These are phyloP conservation scores for Acanthornis magna DNA, from an alignment of 2,797 vertebrate species.

Conservation along the genomic window DNA sequence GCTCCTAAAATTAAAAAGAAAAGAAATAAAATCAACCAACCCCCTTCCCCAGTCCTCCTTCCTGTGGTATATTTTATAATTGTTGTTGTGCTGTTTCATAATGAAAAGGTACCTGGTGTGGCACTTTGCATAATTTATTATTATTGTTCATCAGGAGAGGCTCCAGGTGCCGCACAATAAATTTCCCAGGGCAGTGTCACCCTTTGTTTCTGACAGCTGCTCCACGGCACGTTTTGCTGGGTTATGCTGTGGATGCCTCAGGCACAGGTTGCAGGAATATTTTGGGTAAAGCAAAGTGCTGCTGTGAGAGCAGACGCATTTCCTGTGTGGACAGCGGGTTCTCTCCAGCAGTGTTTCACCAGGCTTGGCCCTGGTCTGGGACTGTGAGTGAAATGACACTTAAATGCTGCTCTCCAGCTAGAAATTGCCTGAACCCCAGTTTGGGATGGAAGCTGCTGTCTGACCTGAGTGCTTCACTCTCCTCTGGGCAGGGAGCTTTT, in stretches of 20 bases:
- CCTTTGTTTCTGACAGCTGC: neutral
- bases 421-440: neutral
- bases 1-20: neutral
- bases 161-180: neutral
- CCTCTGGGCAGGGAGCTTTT: neutral
- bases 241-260: accelerated
- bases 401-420: neutral
- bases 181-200: neutral
- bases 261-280: neutral
- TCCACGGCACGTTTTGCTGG: accelerated
- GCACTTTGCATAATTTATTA: neutral
- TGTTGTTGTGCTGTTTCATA: neutral
- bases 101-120: neutral
- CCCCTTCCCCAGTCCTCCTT: neutral
- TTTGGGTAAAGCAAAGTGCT: neutral
- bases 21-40: neutral
- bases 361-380: accelerated
- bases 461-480: neutral
- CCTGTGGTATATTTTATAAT: neutral
- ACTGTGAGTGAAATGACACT: neutral
- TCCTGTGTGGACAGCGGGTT: accelerated
- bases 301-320: neutral
- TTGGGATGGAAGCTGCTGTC: neutral
- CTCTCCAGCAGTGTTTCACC: neutral
- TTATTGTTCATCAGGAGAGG: neutral